Evolutionary conservation across 1,140 invertebrate species (phyloP).

Genomic region (Drosophila rufa): DNA sequence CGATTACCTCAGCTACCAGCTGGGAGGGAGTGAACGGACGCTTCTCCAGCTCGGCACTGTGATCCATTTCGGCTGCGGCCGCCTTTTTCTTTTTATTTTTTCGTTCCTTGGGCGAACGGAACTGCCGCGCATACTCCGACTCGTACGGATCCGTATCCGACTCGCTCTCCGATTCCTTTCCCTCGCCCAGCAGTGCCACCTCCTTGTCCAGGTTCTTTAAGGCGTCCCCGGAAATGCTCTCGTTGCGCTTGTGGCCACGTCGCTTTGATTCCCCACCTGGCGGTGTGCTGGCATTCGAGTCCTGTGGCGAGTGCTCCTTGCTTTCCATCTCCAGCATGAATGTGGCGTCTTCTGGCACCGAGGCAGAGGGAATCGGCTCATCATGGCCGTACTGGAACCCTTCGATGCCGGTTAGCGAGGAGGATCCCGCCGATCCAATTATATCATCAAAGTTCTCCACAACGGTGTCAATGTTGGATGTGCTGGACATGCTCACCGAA

Average conservation of each 20-base stretch:
- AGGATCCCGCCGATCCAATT: slow-evolving; percentile 86
- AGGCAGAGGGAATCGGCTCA: slow-evolving; percentile 77
- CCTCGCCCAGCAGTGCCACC: slow-evolving; percentile 55
- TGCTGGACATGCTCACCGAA: slow-evolving; percentile 87
- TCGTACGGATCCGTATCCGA: slow-evolving; percentile 84
- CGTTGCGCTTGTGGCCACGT: slow-evolving; percentile 87
- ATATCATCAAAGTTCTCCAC: slow-evolving; percentile 86
- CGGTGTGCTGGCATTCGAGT: slow-evolving; percentile 81
- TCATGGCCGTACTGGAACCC: slow-evolving; percentile 75
- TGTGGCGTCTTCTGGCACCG: slow-evolving; percentile 71
- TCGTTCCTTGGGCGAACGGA: slow-evolving; percentile 74
- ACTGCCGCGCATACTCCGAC: slow-evolving; percentile 83
- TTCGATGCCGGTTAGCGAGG: slow-evolving; percentile 80
- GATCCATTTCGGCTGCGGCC: slow-evolving; percentile 79
- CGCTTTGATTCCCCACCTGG: slow-evolving; percentile 87
- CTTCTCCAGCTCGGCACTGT: slow-evolving; percentile 75
- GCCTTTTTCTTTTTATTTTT: slow-evolving; percentile 80
- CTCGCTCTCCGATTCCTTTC: slow-evolving; percentile 81
- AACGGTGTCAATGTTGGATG: slow-evolving; percentile 87
- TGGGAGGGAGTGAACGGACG: slow-evolving; percentile 83
- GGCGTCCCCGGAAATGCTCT: slow-evolving; percentile 85
- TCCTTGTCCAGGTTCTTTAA: slow-evolving; percentile 77
- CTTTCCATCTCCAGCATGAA: slow-evolving; percentile 82
- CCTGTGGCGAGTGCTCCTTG: slow-evolving; percentile 86
- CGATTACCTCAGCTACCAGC: slow-evolving; percentile 85